Base-by-base conservation (phyloP, 1,140 invertebrate genomes). In the Patella vulgata region DNA sequence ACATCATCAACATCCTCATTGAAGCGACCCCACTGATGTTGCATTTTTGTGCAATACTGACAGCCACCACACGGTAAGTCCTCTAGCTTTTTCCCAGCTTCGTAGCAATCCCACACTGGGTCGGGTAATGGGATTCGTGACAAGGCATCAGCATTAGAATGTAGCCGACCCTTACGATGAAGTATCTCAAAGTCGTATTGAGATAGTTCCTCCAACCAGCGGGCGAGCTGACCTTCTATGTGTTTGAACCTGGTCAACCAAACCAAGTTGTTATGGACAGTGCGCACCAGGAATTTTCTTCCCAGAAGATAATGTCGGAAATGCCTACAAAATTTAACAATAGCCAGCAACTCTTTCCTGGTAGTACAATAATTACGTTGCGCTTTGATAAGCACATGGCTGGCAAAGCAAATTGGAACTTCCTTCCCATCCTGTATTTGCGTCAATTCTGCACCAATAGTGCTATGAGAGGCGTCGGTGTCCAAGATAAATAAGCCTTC, bases 401-500 rank as follows among this genome's bases (percentile, higher is more conserved):
- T 72, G 0, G 27, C 46, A 54, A 66, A 72, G 12, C 33, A 9
- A 19, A 72, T 73, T 4, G 57, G 44, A 25, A 28, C 25, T 40
- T 68, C 70, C 14, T 47, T 40, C 0, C 59, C 67, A 52, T 63
- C 36, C 33, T 74, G 69, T 0, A 76, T 50, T 57, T 71, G 73
- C 1, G 39, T 36, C 33, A 75, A 51, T 23, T 72, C 68, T 3
- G 58, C 73, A 1, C 68, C 62, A 9, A 71, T 51, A 3, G 48
- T 28, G 0, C 9, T n/a, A 23, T 72, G 47, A 14, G 63, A 69
- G 1, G 70, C 74, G 54, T 79, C 74, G 3, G 62, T 68, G 28
- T 75, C 68, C 3, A 79, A 19, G 17, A 73, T 71, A 53, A 74
- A 78, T 0, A 21, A 30, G n/a, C 39, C 66, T n/a, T 65, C 42